phyloP scores from a whole-genome alignment of 1,140 invertebrate species.

The Papilio polytes region DNA sequence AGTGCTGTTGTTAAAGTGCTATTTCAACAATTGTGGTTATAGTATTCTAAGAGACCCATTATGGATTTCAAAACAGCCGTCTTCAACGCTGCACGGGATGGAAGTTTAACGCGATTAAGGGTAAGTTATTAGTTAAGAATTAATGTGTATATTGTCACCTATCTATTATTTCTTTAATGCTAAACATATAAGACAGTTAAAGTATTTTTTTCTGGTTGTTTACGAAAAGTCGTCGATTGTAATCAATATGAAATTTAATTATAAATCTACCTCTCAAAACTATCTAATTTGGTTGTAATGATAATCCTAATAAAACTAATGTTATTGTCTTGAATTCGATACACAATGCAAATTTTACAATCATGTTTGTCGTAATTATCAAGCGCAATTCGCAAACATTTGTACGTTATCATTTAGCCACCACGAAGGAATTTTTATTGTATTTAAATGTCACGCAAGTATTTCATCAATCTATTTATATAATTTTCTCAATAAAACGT shows the following conservation, averaged over 20 bases:
- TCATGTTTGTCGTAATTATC: background rate
- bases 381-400: constrained; percentile 1
- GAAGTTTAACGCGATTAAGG: constrained; percentile 78
- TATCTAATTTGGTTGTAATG: background rate
- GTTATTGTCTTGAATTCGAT: background rate
- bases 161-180: constrained; percentile 29
- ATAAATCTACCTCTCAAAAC: background rate
- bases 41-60: constrained; percentile 73
- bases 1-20: constrained; percentile 76
- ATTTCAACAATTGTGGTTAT: constrained; percentile 64
- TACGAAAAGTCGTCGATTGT: background rate
- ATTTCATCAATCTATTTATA: background rate
- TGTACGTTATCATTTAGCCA: background rate
- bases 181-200: background rate
- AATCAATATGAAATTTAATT: constrained; percentile 5
- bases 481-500: background rate
- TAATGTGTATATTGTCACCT: background rate
- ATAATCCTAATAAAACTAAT: no score
- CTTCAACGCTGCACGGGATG: constrained; percentile 79
- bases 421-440: background rate
- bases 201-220: background rate
- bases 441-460: background rate
- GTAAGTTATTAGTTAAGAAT: constrained; percentile 63
- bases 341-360: background rate
- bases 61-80: constrained; percentile 83